Evolutionary conservation across 37 sponge, comb jelly and placozoan genomes (phyloP), one percentile per base, ranked within the genome.

Genomic region (Corticium candelabrum): DNA sequence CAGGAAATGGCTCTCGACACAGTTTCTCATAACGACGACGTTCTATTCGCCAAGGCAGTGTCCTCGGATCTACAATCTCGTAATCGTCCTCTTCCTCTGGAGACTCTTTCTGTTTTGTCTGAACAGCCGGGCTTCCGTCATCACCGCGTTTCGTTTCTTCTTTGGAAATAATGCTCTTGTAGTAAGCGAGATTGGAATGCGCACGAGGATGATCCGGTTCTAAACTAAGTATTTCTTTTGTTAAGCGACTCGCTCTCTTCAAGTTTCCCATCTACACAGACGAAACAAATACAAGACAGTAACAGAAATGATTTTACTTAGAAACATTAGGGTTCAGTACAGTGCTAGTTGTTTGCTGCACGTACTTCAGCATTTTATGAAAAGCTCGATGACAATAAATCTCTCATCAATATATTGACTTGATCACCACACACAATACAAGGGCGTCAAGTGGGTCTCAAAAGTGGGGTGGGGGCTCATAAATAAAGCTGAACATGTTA

Each of bases 1-100:
- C n/a, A n/a, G n/a, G n/a, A n/a, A n/a, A n/a, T 40, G 87, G 76
- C 39, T 85, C 87, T 41, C 92, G 38, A 40, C 96, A 94, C 30
- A 86, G 62, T 1, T 86, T 71, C 77, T 91, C 86, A 50, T 94
- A 94, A 7, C 37, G 34, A 0, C 77, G 81, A 5, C 74, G 69
- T 76, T 86, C 81, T 0, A 75, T 67, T 3, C 39, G 36, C 35
- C 74, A 41, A n/a, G n/a, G n/a, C n/a, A n/a, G n/a, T n/a, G n/a
- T n/a, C n/a, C n/a, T n/a, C n/a, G n/a, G n/a, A n/a, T n/a, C n/a
- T n/a, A n/a, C n/a, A n/a, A n/a, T n/a, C n/a, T n/a, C n/a, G n/a
- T n/a, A n/a, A 75, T 69, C 80, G 4, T 39, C 2, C 37, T 84
- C 82, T 2, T 74, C 40, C 30, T 57, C 86, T 37, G 73, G n/a